Base-by-base conservation (phyloP, 92 coral and sea anemone genomes). In the Zoanthus sansibaricus region DNA sequence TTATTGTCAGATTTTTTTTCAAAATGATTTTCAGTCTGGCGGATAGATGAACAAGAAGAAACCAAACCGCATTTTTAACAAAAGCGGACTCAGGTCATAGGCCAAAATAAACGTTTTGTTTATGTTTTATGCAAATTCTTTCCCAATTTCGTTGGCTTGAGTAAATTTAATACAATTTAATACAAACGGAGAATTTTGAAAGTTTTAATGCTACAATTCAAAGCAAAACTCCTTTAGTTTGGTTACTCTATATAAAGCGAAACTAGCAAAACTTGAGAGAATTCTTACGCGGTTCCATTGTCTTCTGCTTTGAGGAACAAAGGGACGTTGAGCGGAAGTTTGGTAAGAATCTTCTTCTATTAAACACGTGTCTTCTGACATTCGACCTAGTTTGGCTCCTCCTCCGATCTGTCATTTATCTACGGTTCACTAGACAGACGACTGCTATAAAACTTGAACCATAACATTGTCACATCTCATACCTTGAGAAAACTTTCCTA, bases 241-340 rank as follows among this genome's bases (percentile, higher is more conserved):
- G 18, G 51, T 52, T 71, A 47, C 55, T 54, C 20, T 67, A 62
- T 48, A 45, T 32, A 80, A 80, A 80, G 85, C 85, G 75, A 80
- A 80, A 80, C 47, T 32, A 80, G 25, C 9, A 64, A 80, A 69
- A 66, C 21, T 66, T 45, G 85, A 80, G 61, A 80, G 21, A 78
- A 31, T 80, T 45, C 58, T 64, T 49, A 25, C 42, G 13, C 31
- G 45, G 20, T 25, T 12, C 69, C 14, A 55, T 59, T 64, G 74
- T 64, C 45, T 52, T 66, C 46, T 64, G 4, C 66, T 20, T 37
- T 37, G 52, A 15, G 46, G 85, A 80, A 80, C 85, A 80, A 80
- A 80, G 85, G 71, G 75, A 80, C 85, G 66, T 80, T 80, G 85
- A 80, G 61, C 85, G 85, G 85, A 80, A 80, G 82, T 76, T 54